Evolutionary conservation across 1,140 invertebrate species (phyloP), one percentile per base, ranked within the genome.

Genomic region (Drosophila ficusphila): DNA sequence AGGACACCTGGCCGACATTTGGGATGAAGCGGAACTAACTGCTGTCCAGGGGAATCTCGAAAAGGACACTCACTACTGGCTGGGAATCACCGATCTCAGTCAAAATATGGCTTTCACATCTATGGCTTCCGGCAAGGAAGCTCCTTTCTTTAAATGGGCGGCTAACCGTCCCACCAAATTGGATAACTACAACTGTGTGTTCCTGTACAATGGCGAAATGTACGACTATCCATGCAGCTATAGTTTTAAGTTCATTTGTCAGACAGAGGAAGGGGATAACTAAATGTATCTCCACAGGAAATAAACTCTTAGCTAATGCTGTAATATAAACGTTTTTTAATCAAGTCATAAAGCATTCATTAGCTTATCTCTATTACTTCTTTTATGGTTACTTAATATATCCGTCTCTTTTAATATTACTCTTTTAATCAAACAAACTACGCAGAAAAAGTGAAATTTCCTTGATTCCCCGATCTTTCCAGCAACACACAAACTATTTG

Each of bases 381-480:
- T 6, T 33, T 25, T 18, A 57, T n/a, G 38, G 25, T 18, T 39
- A 39, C 23, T 44, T 29, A 23, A 62, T 47, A 27, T 23, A 39
- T 8, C 21, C n/a, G 18, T 16, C 23, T 16, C 12, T 6, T 19
- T 16, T 61, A 46, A 36, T 46, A 62, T 61, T 64, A 23, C 53
- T 44, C 21, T 34, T 65, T 67, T 42, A 57, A 23, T 36, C 44
- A 48, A 52, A 52, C 61, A 51, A 67, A 67, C 44, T 31, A 14
- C 61, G 61, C 70, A 74, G 29, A 49, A 85, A 85, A 85, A 85
- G 79, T 85, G 79, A 85, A 85, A 86, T 86, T 85, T 58, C 49
- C 57, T 49, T 25, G 46, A 65, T 72, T 54, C 34, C 29, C 31
- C 61, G 56, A 44, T 54, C 38, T 82, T 52, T 73, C 67, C 56